Evolutionary conservation across 2,888 invertebrate species (phyloP).

Genomic region (Bombylius discolor): DNA sequence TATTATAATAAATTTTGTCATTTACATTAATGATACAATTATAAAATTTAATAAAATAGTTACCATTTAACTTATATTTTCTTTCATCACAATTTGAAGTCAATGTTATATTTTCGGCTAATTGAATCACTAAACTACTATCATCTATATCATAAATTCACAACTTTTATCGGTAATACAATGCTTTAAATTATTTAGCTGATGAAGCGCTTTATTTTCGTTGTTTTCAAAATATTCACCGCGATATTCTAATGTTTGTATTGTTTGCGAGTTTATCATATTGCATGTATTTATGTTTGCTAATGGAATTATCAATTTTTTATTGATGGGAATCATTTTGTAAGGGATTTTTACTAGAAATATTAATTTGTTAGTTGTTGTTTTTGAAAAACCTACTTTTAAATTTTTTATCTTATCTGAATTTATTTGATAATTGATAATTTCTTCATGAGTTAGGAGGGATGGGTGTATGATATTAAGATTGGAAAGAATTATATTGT

Average conservation of each 20-base stretch:
- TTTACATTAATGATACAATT: slow-evolving; percentile 2
- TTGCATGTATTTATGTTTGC: slow-evolving; percentile 1
- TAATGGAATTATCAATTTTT: slow-evolving; percentile 6
- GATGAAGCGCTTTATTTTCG: slow-evolving; percentile 5
- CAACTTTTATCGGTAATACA: slow-evolving; percentile 2
- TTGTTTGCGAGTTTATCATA: slow-evolving; percentile 1
- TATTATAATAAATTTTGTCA: neutral
- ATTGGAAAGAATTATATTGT: slow-evolving; percentile 5
- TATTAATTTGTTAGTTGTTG: slow-evolving; percentile 3
- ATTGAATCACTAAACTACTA: slow-evolving; percentile 3
- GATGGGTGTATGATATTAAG: slow-evolving; percentile 7
- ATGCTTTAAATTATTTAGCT: slow-evolving; percentile 2
- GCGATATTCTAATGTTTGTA: slow-evolving; percentile 1
- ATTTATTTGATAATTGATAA: neutral
- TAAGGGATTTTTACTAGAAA: neutral
- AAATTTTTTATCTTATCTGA: slow-evolving; percentile 3
- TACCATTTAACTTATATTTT: slow-evolving; percentile 1
- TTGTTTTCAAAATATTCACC: slow-evolving; percentile 4
- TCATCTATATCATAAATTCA: slow-evolving; percentile 3
- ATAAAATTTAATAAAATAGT: slow-evolving; percentile 6
- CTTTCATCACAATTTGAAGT: slow-evolving; percentile 4
- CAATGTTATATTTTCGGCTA: slow-evolving; percentile 2
- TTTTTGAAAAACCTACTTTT: slow-evolving; percentile 4
- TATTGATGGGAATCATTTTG: slow-evolving; percentile 1
- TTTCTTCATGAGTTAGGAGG: slow-evolving; percentile 2